Evolutionary conservation across 23 tunicate species (phyloP).

Genomic region (Trididemnum miniatum): DNA sequence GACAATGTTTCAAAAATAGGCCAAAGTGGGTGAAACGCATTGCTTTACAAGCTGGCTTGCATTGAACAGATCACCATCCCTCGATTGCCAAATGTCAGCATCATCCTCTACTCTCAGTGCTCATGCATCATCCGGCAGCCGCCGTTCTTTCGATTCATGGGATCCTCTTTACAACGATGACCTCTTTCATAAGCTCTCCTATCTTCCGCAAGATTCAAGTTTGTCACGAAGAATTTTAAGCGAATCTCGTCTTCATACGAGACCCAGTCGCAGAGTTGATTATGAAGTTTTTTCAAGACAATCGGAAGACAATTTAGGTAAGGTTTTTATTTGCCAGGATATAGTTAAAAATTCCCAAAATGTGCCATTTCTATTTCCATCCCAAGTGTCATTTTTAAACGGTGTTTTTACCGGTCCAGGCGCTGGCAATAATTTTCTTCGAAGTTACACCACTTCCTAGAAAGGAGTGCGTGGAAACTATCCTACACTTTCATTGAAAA

Average conservation of each 20-base stretch:
- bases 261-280: not conserved
- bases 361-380: too few relatives aligned
- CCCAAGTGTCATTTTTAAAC: too few relatives aligned
- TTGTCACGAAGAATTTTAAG: slow-evolving; percentile 50
- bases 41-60: too few relatives aligned
- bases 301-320: not conserved
- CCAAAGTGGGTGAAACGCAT: too few relatives aligned
- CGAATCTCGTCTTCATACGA: slow-evolving; percentile 40
- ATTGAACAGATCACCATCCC: slow-evolving; percentile 45
- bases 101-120: slow-evolving; percentile 56
- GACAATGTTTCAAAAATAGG: too few relatives aligned
- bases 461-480: too few relatives aligned
- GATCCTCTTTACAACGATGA: slow-evolving; percentile 17
- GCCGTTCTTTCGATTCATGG: slow-evolving; percentile 39
- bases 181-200: not conserved
- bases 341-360: too few relatives aligned
- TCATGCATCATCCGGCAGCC: slow-evolving; percentile 49
- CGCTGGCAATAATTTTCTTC: too few relatives aligned
- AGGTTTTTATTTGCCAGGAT: too few relatives aligned
- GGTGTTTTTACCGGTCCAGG: too few relatives aligned
- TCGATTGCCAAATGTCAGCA: slow-evolving; percentile 12
- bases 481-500: not conserved
- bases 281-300: not conserved
- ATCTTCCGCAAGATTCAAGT: slow-evolving; percentile 47
- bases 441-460: too few relatives aligned